Evolutionary conservation across 2,797 vertebrate species (phyloP).

Genomic region (Lagodon rhomboides): DNA sequence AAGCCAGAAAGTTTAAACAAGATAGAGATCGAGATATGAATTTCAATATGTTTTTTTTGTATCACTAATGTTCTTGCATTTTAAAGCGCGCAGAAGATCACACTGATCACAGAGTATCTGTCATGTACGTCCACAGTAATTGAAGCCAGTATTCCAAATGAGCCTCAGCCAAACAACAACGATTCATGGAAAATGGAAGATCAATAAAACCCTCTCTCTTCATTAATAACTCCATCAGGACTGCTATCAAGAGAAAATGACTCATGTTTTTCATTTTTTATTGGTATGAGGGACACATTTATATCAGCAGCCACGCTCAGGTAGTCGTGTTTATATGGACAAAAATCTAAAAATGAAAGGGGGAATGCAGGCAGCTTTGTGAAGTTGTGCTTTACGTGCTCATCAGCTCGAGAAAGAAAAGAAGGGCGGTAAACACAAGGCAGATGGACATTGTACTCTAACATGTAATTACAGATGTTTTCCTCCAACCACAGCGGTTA

Average conservation of each 20-base stretch:
- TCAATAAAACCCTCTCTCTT: too few relatives aligned
- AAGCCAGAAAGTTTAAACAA: neutral
- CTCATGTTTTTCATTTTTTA: too few relatives aligned
- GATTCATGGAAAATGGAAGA: too few relatives aligned
- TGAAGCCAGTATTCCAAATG: neutral
- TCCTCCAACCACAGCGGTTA: neutral
- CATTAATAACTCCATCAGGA: too few relatives aligned
- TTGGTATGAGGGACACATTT: neutral
- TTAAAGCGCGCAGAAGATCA: neutral
- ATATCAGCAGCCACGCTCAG: neutral
- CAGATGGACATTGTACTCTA: neutral
- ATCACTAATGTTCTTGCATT: neutral
- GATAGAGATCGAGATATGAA: neutral
- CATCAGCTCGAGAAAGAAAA: neutral
- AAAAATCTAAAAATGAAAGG: neutral
- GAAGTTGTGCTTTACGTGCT: neutral
- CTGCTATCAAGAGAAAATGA: too few relatives aligned
- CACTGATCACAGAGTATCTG: neutral
- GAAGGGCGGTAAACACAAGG: slow-evolving; percentile 2
- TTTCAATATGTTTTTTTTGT: neutral
- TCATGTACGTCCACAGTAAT: neutral
- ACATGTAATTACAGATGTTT: neutral
- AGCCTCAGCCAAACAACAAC: slow-evolving; percentile 1
- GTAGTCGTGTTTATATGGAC: neutral
- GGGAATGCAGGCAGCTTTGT: neutral